These are phyloP conservation scores for Xiphorhynchus elegans DNA, from an alignment of 2,113 vertebrate genomes.

Conservation along the genomic window DNA sequence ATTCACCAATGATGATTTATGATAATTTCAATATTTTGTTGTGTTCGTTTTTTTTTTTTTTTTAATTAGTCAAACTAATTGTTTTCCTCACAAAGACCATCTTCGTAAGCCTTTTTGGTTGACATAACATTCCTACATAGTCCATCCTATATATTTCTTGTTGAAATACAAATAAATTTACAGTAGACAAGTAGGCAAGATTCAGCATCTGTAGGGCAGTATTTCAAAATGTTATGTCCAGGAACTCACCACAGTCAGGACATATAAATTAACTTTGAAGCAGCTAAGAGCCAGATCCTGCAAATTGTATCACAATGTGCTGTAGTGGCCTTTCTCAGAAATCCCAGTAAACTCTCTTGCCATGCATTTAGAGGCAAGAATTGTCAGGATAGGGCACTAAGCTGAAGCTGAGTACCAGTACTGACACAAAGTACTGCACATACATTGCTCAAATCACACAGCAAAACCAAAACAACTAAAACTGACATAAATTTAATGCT, in stretches of 20 bases:
- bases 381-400: background rate
- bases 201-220: conserved; percentile 1
- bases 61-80: background rate
- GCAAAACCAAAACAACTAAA: conserved; percentile 75
- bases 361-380: background rate
- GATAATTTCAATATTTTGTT: background rate
- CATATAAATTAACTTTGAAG: background rate
- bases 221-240: conserved; percentile 15
- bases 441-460: conserved; percentile 35
- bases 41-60: background rate
- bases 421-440: conserved; percentile 16
- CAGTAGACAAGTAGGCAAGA: background rate
- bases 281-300: conserved; percentile 2
- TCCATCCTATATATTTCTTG: conserved; percentile 4
- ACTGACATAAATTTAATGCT: conserved; percentile 74
- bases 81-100: background rate
- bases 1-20: background rate
- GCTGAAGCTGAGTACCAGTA: conserved; percentile 27
- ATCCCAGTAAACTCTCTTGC: background rate
- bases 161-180: conserved; percentile 45
- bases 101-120: background rate
- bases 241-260: background rate
- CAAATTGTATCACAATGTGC: background rate
- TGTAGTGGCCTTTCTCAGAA: background rate
- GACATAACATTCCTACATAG: conserved; percentile 6